These are phyloP conservation scores for Talpa occidentalis DNA, from an alignment of 2,113 vertebrate species.

Conservation along the genomic window DNA sequence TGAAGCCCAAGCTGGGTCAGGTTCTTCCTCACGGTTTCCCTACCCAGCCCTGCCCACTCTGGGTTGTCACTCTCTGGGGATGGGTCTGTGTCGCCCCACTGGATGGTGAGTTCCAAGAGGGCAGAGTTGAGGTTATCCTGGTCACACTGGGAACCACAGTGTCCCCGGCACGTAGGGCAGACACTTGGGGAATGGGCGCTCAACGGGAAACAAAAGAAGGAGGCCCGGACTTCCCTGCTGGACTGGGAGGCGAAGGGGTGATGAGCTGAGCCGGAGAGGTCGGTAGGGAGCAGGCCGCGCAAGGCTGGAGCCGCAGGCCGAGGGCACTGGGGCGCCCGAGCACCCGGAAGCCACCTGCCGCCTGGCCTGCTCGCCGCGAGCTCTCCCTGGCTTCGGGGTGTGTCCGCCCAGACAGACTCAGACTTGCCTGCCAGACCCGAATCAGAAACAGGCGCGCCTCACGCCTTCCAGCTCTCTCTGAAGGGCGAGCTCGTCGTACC, in stretches of 20 bases:
- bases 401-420: too few relatives aligned
- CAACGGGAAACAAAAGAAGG: constrained; percentile 65
- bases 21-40: not conserved
- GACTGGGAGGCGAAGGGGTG: not conserved
- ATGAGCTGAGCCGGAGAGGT: not conserved
- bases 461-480: not conserved
- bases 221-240: constrained; percentile 49
- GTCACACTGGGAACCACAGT: too few relatives aligned
- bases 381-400: too few relatives aligned
- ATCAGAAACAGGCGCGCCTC: too few relatives aligned
- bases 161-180: not conserved
- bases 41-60: not conserved
- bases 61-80: not conserved
- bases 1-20: not conserved
- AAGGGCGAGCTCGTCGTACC: not conserved
- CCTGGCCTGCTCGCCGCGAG: too few relatives aligned
- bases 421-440: too few relatives aligned
- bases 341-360: too few relatives aligned
- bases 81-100: not conserved
- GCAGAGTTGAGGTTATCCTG: not conserved
- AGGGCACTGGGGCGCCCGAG: not conserved
- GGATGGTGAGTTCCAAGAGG: not conserved
- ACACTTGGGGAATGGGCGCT: constrained; percentile 44
- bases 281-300: not conserved
- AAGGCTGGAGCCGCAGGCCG: not conserved